Base-by-base conservation (phyloP, 2,797 vertebrate genomes). In the Vultur gryphus region DNA sequence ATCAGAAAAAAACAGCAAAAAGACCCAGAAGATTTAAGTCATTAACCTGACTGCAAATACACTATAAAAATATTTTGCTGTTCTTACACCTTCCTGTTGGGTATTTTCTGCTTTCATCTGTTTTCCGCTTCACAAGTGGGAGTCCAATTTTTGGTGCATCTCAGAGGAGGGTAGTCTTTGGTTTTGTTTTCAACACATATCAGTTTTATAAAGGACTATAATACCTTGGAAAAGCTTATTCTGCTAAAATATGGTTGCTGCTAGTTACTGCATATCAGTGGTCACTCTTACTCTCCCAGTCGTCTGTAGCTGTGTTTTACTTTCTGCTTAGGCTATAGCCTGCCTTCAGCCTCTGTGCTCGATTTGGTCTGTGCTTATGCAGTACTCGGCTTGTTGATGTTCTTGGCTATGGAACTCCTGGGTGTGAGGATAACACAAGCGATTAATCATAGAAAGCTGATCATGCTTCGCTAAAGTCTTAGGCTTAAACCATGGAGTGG, bases 271-370 rank as follows among this genome's bases (percentile, higher is more conserved):
- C 23, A 3, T 39, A 1, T 5, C 37, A 58, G 15, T 2, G 3
- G 11, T 73, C 4, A 48, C 20, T 35, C 11, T 58, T 9, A 48
- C 21, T 23, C 19, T 44, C 9, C 21, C 10, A 2, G 8, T 21
- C 62, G 11, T 49, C 31, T 33, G n/a, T 39, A 64, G 28, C 59
- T n/a, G 9, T 37, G 64, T 43, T 79, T 57, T 13, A 4, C 9
- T 52, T 84, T 78, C 7, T 7, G 4, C 25, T 21, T 51, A 13
- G 19, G 7, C 43, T 35, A 0, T 6, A 65, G 43, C 13, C 64
- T 76, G 23, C 62, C 31, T 76, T 54, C 35, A 70, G 3, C 33
- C 28, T 59, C 35, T 25, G 29, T 0, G 1, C 6, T 69, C 0
- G 0, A 57, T 58, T 44, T 2, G 8, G 11, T 39, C 59, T 55